phyloP scores from a whole-genome alignment of 2,888 invertebrate species.

The Drosophila pegasa region DNA sequence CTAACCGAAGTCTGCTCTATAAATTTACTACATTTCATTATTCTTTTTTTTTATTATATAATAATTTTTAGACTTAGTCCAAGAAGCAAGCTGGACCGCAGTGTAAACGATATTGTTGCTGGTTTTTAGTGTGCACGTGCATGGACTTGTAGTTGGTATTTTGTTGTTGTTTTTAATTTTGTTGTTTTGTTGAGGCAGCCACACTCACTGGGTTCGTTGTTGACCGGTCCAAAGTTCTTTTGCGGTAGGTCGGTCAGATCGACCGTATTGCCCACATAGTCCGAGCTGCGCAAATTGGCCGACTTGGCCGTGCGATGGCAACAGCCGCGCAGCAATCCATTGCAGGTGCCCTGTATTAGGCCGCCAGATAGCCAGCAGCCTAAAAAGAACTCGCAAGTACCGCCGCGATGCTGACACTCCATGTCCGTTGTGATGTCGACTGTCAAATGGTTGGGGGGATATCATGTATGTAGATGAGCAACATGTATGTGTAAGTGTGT shows the following conservation, averaged over 20 bases:
- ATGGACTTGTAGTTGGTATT: constrained; percentile 45
- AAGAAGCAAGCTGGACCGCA: constrained; percentile 36
- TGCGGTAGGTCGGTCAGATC: constrained; percentile 87
- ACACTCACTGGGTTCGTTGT: constrained; percentile 92
- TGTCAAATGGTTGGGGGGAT: constrained; percentile 62
- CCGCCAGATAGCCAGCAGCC: constrained; percentile 96
- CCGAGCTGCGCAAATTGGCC: constrained; percentile 88
- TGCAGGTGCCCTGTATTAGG: constrained; percentile 93
- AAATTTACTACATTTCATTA: constrained; percentile 4
- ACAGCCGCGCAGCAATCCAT: constrained; percentile 93
- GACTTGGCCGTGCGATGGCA: constrained; percentile 92
- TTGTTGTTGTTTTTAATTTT: constrained; percentile 16
- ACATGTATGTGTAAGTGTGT: constrained; percentile 25
- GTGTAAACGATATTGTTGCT: constrained; percentile 28
- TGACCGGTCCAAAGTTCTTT: constrained; percentile 89
- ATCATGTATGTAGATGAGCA: constrained; percentile 45
- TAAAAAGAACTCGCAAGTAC: constrained; percentile 95
- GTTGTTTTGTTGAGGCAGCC: constrained; percentile 45
- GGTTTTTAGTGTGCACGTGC: constrained; percentile 72
- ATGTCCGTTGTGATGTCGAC: constrained; percentile 84
- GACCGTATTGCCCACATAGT: constrained; percentile 87
- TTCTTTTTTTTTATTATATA: constrained; percentile 12
- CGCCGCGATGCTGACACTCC: constrained; percentile 86
- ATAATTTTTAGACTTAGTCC: constrained; percentile 18
- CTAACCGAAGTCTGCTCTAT: not conserved